Conservation (phyloP, 2,113 vertebrate species). For the Urocitellus parryii region DNA sequence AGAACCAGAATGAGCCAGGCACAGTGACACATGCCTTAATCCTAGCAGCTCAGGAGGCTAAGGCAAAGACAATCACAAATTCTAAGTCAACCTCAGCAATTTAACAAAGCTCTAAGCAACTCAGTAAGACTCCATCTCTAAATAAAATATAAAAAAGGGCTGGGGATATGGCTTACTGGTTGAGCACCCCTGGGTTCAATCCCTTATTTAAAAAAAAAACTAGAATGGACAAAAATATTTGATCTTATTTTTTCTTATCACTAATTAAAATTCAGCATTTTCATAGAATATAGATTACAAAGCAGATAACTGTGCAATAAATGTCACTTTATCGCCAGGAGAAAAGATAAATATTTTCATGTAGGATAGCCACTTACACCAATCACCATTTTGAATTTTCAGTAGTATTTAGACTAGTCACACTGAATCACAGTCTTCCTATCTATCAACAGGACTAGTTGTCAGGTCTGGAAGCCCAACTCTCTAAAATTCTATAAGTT, state of each 20-base stretch:
- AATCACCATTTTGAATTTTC: not conserved
- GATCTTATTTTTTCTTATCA: constrained; percentile 2
- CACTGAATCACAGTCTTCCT: not conserved
- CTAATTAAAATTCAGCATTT: constrained; percentile 33
- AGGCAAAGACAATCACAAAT: too few species aligned
- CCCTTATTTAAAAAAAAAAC: too few species aligned
- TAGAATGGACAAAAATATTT: not conserved
- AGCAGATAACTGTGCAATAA: not conserved
- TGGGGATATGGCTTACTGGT: too few species aligned
- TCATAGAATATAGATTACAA: not conserved
- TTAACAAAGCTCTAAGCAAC: too few species aligned
- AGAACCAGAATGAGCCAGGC: not conserved
- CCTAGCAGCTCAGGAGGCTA: too few species aligned
- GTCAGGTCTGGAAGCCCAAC: not conserved
- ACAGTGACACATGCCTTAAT: too few species aligned
- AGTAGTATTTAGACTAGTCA: not conserved
- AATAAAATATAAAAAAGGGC: too few species aligned
- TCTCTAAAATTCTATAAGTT: not conserved
- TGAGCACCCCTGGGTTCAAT: too few species aligned
- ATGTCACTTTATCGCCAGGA: not conserved
- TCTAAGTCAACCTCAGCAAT: too few species aligned
- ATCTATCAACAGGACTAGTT: not conserved
- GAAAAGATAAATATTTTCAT: not conserved
- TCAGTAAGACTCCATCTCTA: too few species aligned
- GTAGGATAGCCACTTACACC: not conserved